Conservation (phyloP, 1,140 invertebrate genomes). For the Formica selysi region DNA sequence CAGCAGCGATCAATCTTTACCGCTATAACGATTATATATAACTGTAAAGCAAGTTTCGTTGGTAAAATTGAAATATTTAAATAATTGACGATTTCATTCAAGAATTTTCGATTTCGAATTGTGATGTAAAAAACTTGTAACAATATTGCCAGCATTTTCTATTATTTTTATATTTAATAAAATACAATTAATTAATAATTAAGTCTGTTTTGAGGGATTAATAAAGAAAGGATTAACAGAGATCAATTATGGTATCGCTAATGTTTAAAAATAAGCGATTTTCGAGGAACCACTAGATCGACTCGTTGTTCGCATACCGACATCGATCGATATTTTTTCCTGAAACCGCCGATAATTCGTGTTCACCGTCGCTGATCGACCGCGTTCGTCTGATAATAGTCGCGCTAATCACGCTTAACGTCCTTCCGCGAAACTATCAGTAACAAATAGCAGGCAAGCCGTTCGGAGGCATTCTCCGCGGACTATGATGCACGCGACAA, state of each 20-base stretch:
- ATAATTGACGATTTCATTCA: too few relatives aligned
- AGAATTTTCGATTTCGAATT: neutral
- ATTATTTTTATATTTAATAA: slow-evolving; percentile 19
- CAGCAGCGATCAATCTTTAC: neutral
- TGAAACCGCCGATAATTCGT: neutral
- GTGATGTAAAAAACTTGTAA: neutral
- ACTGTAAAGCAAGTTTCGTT: neutral
- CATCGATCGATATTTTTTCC: slow-evolving; percentile 31
- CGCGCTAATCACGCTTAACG: slow-evolving; percentile 18
- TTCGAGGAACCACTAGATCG: slow-evolving; percentile 16
- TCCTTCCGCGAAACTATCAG: slow-evolving; percentile 52
- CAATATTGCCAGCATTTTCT: neutral
- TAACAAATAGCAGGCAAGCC: slow-evolving; percentile 46
- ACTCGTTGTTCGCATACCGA: slow-evolving; percentile 2
- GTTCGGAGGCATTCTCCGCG: slow-evolving; percentile 34
- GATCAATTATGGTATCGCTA: neutral
- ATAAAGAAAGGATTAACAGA: neutral
- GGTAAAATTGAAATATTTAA: neutral
- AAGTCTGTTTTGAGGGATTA: neutral
- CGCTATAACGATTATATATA: neutral
- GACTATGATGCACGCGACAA: slow-evolving; percentile 59
- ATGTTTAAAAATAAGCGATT: neutral
- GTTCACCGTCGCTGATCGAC: slow-evolving; percentile 10
- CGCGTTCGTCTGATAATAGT: slow-evolving; percentile 24
- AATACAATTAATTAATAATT: slow-evolving; percentile 1